Conservation (phyloP, 2,888 invertebrate genomes). For the Aphidius colemani region DNA sequence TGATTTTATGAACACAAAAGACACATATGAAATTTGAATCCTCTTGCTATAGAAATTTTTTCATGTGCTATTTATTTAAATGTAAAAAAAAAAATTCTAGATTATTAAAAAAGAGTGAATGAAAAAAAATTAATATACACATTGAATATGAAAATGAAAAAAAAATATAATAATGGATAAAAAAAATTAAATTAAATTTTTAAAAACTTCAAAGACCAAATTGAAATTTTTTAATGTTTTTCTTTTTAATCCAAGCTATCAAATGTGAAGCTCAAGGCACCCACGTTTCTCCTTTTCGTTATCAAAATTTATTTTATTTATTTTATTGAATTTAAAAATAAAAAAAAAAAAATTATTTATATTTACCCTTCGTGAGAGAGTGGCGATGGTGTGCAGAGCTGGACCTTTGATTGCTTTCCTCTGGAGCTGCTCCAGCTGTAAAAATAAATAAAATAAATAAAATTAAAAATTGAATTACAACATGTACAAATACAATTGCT, state of each 20-base stretch:
- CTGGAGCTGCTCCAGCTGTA: conserved; percentile 62
- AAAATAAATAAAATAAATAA: conserved; percentile 40
- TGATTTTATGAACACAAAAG: no score
- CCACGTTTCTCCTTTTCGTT: no score
- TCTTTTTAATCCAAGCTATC: background rate
- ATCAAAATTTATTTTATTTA: no score
- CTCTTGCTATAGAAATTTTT: no score
- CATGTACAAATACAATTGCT: no score
- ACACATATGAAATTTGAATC: no score
- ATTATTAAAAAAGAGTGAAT: no score
- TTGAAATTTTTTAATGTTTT: background rate
- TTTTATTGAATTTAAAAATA: no score
- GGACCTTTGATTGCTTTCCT: conserved; percentile 61
- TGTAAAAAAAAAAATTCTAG: no score
- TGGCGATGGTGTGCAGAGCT: conserved; percentile 59
- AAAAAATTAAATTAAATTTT: background rate
- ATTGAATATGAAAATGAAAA: no score
- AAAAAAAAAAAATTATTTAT: conserved; percentile 24
- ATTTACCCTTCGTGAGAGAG: conserved; percentile 59
- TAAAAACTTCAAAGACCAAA: background rate
- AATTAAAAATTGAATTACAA: no score
- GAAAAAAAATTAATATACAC: background rate
- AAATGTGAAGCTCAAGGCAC: background rate
- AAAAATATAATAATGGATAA: background rate
- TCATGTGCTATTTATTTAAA: no score